A percentile compares a stretch with the other conserved stretches of the same genome.
These are phyloP conservation scores for Acanthisitta chloris DNA, from an alignment of 2,113 vertebrate genomes.

Conservation along the genomic window DNA sequence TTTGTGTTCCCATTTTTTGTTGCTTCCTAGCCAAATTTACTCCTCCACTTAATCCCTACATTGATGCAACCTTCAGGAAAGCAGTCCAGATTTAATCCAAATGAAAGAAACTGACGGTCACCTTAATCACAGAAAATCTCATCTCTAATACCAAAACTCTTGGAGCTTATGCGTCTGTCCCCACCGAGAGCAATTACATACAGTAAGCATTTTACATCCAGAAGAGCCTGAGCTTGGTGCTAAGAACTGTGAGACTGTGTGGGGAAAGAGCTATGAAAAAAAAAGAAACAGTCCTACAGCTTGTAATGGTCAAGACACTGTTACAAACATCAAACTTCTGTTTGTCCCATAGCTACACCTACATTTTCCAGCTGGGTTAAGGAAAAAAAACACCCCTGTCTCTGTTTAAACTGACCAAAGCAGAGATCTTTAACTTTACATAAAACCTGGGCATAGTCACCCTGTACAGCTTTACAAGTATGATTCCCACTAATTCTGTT, in stretches of 20 bases:
- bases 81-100: not conserved
- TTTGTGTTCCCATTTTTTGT: not conserved
- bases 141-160: not conserved
- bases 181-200: not conserved
- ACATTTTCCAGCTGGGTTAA: not conserved
- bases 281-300: not conserved
- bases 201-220: not conserved
- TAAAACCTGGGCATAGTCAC: not conserved
- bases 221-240: not conserved
- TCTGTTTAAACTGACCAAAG: not conserved
- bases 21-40: not conserved
- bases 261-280: not conserved
- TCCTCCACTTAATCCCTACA: not conserved
- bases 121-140: not conserved
- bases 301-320: not conserved
- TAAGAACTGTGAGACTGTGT: accelerated
- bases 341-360: not conserved
- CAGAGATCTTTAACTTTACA: not conserved
- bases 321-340: not conserved
- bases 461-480: not conserved
- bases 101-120: not conserved
- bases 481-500: not conserved
- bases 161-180: not conserved
- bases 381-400: too few relatives aligned
- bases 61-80: not conserved